Evolutionary conservation across 1,140 invertebrate genomes (phyloP), one percentile per base, ranked within the genome.

Genomic region (Penaeus chinensis): DNA sequence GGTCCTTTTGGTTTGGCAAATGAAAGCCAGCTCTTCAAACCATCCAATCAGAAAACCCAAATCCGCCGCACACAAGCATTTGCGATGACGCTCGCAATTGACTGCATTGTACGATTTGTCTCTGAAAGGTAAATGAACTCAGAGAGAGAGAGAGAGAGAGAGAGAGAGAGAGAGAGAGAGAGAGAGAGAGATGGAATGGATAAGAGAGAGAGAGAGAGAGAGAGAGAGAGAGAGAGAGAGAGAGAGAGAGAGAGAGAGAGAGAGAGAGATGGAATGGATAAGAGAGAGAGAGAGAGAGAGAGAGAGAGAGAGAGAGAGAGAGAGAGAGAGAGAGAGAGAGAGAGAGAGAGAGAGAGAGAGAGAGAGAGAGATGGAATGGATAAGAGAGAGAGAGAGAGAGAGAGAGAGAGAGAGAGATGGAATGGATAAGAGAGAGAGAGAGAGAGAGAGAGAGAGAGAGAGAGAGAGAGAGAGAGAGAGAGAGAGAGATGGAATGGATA

Each of bases 231-330:
- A 69, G 66, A 77, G 66, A 69, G 66, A 69, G 66, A 69, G 66
- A 69, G 66, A 69, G 8, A 16, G 66, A 69, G 16, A 74, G 71
- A 0, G 2, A 32, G 32, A 32, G 32, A 0, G 66, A 69, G 66
- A 69, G 66, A 69, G 66, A 77, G 66, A 60, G 78, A 80, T 47
- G 63, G 78, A 80, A 61, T 61, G 78, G 63, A 61, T 61, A 61
- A 69, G 66, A 69, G 66, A 69, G 66, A 69, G 66, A 69, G 8
- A 16, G 66, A 69, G 16, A 74, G 71, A 0, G 2, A 32, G 32
- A 32, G 32, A 0, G 66, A 69, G 66, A 69, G 66, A 69, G 66
- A 77, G 66, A 69, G 66, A 69, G 66, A 69, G 66, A 69, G 66
- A 69, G 8, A 16, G 66, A 69, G 16, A 74, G 71, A 0, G 2